Percentiles rank a stretch among this genome's conserved stretches.
Conservation (phyloP, 2,113 vertebrate genomes). For the Antechinus stuartii region DNA sequence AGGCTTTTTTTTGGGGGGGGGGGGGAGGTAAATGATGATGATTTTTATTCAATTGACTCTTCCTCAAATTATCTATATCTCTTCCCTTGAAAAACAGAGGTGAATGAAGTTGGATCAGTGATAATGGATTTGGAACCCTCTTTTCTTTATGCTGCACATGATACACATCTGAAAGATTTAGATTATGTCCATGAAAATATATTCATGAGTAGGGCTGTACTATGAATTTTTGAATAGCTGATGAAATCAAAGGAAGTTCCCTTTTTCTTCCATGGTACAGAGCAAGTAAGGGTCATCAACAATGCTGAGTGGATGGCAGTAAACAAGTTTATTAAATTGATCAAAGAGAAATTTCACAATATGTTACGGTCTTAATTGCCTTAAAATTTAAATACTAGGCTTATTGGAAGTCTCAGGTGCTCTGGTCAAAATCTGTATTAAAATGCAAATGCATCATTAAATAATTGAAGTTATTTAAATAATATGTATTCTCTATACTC, state of each 20-base stretch:
- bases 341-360: slow-evolving; percentile 78
- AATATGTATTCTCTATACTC: slow-evolving; percentile 68
- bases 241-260: slow-evolving; percentile 24
- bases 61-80: slow-evolving; percentile 27
- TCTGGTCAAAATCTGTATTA: slow-evolving; percentile 80
- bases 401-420: slow-evolving; percentile 80
- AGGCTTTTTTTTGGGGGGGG: too few relatives aligned
- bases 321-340: slow-evolving; percentile 81
- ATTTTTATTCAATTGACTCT: not conserved
- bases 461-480: slow-evolving; percentile 81
- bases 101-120: not conserved
- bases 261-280: slow-evolving; percentile 59
- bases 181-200: not conserved
- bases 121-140: not conserved
- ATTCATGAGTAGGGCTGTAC: slow-evolving; percentile 25
- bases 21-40: not conserved
- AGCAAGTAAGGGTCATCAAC: slow-evolving; percentile 68
- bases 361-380: slow-evolving; percentile 79
- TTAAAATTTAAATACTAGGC: slow-evolving; percentile 79
- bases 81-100: not conserved
- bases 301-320: slow-evolving; percentile 56
- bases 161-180: not conserved
- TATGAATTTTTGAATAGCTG: slow-evolving; percentile 46
- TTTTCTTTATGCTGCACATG: not conserved
- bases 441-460: slow-evolving; percentile 84